Base-by-base conservation (phyloP, 1,140 invertebrate genomes). In the Augochlora pura region DNA sequence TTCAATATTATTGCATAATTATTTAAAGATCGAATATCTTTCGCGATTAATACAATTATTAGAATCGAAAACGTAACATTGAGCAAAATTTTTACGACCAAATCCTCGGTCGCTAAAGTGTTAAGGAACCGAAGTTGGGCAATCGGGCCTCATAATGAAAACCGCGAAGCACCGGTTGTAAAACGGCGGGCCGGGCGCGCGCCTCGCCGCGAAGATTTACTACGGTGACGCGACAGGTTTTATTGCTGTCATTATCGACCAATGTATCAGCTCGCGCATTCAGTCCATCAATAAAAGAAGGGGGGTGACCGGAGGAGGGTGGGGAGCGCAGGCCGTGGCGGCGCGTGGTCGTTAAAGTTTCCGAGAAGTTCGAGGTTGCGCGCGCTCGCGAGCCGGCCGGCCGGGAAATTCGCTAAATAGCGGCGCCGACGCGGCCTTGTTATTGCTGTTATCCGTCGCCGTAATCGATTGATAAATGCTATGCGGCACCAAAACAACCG, bases 241-340 rank as follows among this genome's bases (percentile, higher is more conserved):
- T 73, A 77, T 85, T 80, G 79, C 81, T 64, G 77, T 82, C 75
- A 80, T 83, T 74, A 80, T 75, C 81, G 68, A 80, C 83, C 81
- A 49, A 83, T 84, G 64, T 64, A 25, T 66, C 52, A 57, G 54
- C 62, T 32, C 16, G 49, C 18, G 52, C 54, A 21, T 73, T 54
- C 62, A 65, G 9, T 4, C 18, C 62, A 74, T 42, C 72, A 25
- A 66, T 74, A 42, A 42, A 52, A 6, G 38, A 8, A 25, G 18
- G 1, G 49, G 5, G 16, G 16, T n/a, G n/a, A n/a, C n/a, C n/a
- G 49, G 49, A 16, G 49, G 4, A 14, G 23, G 23, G 54, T 9
- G 42, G 10, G 9, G 42, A 12, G 25, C 42, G 54, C 60, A 38
- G 32, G 16, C 4, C 62, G 49, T 6, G 27, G 3, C n/a, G n/a